A percentile compares a stretch with the other conserved stretches of the same genome.
Conservation (phyloP, 2,797 vertebrate genomes). For the Cottoperca gobio region DNA sequence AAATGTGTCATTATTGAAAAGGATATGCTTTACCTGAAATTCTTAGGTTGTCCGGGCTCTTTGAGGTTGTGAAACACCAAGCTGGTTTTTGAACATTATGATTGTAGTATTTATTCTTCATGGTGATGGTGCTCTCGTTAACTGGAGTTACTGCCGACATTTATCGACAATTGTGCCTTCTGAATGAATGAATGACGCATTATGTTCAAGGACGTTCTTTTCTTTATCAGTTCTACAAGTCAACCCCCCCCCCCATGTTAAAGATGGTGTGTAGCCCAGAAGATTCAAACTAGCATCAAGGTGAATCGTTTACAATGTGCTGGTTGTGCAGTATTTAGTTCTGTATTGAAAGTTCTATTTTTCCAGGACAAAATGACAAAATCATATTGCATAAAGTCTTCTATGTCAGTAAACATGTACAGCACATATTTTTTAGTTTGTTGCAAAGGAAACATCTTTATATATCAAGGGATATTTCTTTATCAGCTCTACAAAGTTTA, state of each 20-base stretch:
- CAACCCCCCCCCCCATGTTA: no score
- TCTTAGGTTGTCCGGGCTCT: not conserved
- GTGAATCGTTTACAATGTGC: not conserved
- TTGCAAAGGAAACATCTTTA: not conserved
- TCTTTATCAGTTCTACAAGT: not conserved
- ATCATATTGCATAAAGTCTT: not conserved
- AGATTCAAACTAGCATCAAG: constrained; percentile 1
- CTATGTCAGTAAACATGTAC: not conserved
- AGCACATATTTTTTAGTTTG: not conserved
- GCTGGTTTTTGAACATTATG: no score
- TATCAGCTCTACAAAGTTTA: not conserved
- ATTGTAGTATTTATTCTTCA: no score
- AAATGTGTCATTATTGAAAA: not conserved
- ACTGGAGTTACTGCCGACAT: not conserved
- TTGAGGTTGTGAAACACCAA: not conserved
- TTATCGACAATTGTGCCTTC: not conserved
- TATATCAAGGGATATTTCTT: not conserved
- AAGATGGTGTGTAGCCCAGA: not conserved
- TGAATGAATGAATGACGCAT: not conserved
- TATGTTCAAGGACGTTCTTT: constrained; percentile 4
- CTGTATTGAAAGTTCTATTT: not conserved
- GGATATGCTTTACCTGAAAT: not conserved
- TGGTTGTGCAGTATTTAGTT: not conserved
- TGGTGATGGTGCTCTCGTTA: no score
- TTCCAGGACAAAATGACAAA: not conserved